Conservation (phyloP, 1,140 invertebrate species). For the Drosophila orosa region DNA sequence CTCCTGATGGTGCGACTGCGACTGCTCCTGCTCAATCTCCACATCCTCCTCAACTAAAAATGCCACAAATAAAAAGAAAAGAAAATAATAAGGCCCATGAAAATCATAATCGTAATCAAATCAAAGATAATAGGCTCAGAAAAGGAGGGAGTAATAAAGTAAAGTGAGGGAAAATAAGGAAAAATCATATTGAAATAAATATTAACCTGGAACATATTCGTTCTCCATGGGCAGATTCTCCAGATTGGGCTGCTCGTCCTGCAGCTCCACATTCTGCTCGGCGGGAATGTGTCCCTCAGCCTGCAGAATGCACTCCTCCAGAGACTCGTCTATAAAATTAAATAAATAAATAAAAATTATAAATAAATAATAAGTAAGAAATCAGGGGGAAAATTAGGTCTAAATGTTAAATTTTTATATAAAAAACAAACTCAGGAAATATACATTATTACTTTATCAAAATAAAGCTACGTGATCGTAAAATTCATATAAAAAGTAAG, state of each 20-base stretch:
- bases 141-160: slow-evolving; percentile 3
- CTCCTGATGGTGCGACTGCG: slow-evolving; percentile 51
- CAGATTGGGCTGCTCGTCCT: slow-evolving; percentile 75
- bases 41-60: slow-evolving; percentile 62
- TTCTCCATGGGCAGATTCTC: slow-evolving; percentile 71
- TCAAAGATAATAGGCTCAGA: slow-evolving; percentile 36
- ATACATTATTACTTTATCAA: neutral
- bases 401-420: no score
- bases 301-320: slow-evolving; percentile 87
- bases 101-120: slow-evolving; percentile 55
- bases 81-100: slow-evolving; percentile 31
- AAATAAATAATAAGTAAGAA: slow-evolving; percentile 28
- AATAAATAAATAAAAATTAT: slow-evolving; percentile 12
- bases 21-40: slow-evolving; percentile 57
- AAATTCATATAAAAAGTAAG: neutral
- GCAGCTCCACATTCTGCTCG: slow-evolving; percentile 85
- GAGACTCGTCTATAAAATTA: slow-evolving; percentile 85
- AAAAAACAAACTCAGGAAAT: slow-evolving; percentile 39
- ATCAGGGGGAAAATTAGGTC: slow-evolving; percentile 31
- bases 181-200: slow-evolving; percentile 19
- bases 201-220: slow-evolving; percentile 78
- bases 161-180: slow-evolving; percentile 1
- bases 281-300: slow-evolving; percentile 85
- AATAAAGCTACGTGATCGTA: neutral
- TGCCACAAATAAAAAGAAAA: slow-evolving; percentile 38